These are phyloP conservation scores for Brachynemurus nebulosus DNA, from an alignment of 2,888 invertebrate genomes.

Conservation along the genomic window DNA sequence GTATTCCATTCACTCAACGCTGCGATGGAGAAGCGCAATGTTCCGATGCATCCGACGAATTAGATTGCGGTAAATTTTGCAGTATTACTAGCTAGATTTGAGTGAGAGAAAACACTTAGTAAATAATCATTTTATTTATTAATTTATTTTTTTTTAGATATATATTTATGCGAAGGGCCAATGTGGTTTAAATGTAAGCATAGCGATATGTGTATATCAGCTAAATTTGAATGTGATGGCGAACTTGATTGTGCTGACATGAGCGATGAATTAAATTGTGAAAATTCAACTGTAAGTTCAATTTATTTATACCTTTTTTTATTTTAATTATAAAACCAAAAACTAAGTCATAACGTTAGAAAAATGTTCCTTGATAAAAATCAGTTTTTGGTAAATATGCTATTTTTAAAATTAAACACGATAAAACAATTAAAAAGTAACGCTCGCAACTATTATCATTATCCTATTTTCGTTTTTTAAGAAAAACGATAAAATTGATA, in stretches of 20 bases:
- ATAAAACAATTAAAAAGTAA: too few relatives aligned
- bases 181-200: slow-evolving; percentile 8
- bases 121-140: too few relatives aligned
- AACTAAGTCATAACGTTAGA: too few relatives aligned
- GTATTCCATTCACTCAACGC: slow-evolving; percentile 23
- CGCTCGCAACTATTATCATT: too few relatives aligned
- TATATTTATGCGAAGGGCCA: slow-evolving; percentile 3
- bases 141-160: slow-evolving; percentile 2
- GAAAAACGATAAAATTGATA: too few relatives aligned
- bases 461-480: too few relatives aligned
- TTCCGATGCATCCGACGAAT: slow-evolving; percentile 29
- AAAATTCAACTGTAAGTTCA: background rate
- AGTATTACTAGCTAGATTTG: background rate
- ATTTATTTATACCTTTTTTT: too few relatives aligned
- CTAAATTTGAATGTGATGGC: slow-evolving; percentile 5
- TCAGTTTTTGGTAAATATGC: too few relatives aligned
- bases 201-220: background rate
- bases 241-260: slow-evolving; percentile 6
- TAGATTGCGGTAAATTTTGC: slow-evolving; percentile 25
- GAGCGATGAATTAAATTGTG: slow-evolving; percentile 8
- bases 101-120: background rate
- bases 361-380: too few relatives aligned
- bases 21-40: slow-evolving; percentile 29
- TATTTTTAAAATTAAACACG: too few relatives aligned
- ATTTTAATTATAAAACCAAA: too few relatives aligned